A percentile compares a stretch with the other conserved stretches of the same genome.
Conservation (phyloP, 2,888 invertebrate genomes). For the Latheticus oryzae region DNA sequence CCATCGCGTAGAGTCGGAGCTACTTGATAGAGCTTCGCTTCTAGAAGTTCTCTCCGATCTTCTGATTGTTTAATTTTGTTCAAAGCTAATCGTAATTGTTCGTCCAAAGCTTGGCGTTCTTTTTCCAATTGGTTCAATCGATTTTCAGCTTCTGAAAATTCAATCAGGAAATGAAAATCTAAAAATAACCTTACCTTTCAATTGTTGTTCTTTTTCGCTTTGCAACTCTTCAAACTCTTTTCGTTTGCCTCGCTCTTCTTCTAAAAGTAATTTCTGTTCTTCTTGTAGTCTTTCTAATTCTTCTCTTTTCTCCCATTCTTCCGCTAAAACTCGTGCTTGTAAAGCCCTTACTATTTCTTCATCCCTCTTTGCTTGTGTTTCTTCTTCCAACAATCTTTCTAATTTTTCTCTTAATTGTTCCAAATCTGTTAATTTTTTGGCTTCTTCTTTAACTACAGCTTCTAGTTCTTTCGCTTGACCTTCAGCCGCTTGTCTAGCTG, state of each 20-base stretch:
- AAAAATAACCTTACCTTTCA: slow-evolving; percentile 68
- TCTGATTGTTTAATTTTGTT: slow-evolving; percentile 78
- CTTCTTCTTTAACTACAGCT: slow-evolving; percentile 77
- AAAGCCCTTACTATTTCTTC: slow-evolving; percentile 82
- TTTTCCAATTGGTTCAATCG: slow-evolving; percentile 77
- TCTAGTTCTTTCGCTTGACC: slow-evolving; percentile 74
- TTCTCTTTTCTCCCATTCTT: slow-evolving; percentile 87
- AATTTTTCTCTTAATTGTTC: slow-evolving; percentile 77
- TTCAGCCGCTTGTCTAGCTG: slow-evolving; percentile 72
- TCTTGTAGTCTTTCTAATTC: slow-evolving; percentile 83
- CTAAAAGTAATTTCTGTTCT: slow-evolving; percentile 78
- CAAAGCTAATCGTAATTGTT: slow-evolving; percentile 76
- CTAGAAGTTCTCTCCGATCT: slow-evolving; percentile 71
- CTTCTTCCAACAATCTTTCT: slow-evolving; percentile 80
- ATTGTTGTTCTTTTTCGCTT: slow-evolving; percentile 76
- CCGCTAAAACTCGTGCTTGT: slow-evolving; percentile 79
- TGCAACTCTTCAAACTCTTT: slow-evolving; percentile 80
- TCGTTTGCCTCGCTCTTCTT: slow-evolving; percentile 80
- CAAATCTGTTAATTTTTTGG: slow-evolving; percentile 78
- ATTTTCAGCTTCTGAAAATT: slow-evolving; percentile 74
- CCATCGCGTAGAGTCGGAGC: slow-evolving; percentile 69
- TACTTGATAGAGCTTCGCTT: slow-evolving; percentile 69
- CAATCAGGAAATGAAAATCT: not conserved
- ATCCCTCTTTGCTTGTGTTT: slow-evolving; percentile 85
- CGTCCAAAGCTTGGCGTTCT: slow-evolving; percentile 77